Conservation (phyloP, 2,113 vertebrate genomes). For the Cathartes aura region DNA sequence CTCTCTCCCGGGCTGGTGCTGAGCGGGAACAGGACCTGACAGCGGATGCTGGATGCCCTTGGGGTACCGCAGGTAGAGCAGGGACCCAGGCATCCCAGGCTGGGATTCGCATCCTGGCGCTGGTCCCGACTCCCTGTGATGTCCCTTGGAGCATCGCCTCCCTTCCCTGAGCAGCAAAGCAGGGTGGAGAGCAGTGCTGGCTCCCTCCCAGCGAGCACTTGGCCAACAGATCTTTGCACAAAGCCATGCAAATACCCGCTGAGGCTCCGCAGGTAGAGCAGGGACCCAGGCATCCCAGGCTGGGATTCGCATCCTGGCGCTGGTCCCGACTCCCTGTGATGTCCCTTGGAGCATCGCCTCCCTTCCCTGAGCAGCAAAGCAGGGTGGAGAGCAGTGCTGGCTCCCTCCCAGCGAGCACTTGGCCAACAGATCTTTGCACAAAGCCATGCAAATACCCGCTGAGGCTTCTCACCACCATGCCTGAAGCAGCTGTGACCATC, state of each 20-base stretch:
- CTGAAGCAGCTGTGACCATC: not conserved
- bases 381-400: not conserved
- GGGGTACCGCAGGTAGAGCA: not conserved
- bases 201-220: not conserved
- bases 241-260: accelerated
- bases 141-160: not conserved
- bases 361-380: not conserved
- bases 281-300: not conserved
- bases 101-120: not conserved
- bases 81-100: not conserved
- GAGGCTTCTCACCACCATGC: accelerated
- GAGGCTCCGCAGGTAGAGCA: too few relatives aligned
- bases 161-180: not conserved
- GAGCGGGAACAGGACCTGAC: not conserved
- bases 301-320: not conserved
- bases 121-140: accelerated
- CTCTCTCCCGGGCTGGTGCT: not conserved
- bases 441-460: accelerated
- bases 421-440: not conserved
- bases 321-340: accelerated
- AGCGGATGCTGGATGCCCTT: not conserved
- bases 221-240: not conserved
- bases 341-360: not conserved
- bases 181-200: not conserved
- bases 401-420: not conserved